phyloP scores from a whole-genome alignment of 2,888 invertebrate species.

The Cryptus armator region DNA sequence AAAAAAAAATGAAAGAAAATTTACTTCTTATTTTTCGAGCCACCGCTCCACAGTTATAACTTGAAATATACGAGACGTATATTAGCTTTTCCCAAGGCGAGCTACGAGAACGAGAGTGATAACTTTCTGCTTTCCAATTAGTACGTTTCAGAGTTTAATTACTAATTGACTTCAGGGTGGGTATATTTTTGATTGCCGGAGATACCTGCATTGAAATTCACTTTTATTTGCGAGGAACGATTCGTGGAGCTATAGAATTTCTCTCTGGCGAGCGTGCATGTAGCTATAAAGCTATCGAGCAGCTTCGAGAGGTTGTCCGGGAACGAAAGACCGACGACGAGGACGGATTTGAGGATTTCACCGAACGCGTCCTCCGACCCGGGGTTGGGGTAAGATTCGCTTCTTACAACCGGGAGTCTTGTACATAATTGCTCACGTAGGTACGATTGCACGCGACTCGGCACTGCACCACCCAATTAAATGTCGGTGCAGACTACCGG shows the following conservation, averaged over 20 bases:
- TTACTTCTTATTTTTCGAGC: conserved; percentile 21
- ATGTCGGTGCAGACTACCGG: conserved; percentile 63
- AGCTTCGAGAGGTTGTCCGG: background rate
- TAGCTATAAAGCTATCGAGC: background rate
- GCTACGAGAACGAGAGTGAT: conserved; percentile 17
- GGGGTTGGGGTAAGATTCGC: background rate
- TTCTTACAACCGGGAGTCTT: conserved; percentile 50
- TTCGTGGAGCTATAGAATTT: conserved; percentile 18
- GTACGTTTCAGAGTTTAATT: conserved; percentile 55
- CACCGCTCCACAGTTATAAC: background rate
- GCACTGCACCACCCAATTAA: conserved; percentile 70
- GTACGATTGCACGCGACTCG: conserved; percentile 66
- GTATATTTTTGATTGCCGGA: conserved; percentile 6
- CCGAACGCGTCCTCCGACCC: background rate
- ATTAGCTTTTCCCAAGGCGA: conserved; percentile 51
- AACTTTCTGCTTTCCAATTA: conserved; percentile 54
- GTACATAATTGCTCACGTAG: conserved; percentile 73
- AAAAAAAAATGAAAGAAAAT: background rate
- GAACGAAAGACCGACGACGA: conserved; percentile 13
- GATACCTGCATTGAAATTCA: conserved; percentile 39
- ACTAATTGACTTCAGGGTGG: conserved; percentile 5
- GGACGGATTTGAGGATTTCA: conserved; percentile 36
- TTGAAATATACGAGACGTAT: conserved; percentile 46
- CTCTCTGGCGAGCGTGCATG: background rate
- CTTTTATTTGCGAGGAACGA: conserved; percentile 34